Percentiles rank a stretch among this genome's conserved stretches.
Conservation (phyloP, 2,797 vertebrate species). For the Leuciscus waleckii region DNA sequence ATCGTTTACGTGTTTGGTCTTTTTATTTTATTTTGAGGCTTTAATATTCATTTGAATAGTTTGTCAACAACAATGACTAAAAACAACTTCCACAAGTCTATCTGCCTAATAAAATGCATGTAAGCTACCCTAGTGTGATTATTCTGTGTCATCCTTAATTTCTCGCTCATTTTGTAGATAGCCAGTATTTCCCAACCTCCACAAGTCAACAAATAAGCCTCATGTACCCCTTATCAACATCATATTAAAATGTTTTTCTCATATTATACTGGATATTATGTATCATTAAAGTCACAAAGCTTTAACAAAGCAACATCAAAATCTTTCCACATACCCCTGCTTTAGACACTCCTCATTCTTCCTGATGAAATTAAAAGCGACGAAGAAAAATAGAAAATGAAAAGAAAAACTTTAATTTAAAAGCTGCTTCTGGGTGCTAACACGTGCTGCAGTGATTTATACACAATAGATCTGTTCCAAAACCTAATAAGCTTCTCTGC, state of each 20-base stretch:
- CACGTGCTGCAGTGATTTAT: background rate
- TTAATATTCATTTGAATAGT: no score
- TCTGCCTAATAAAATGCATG: background rate
- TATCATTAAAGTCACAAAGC: no score
- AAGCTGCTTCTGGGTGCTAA: background rate
- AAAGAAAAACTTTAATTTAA: background rate
- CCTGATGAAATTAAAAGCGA: conserved; percentile 27
- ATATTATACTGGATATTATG: no score
- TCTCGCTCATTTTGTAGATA: background rate
- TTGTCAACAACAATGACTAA: no score
- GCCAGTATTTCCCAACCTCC: no score
- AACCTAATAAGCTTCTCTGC: background rate
- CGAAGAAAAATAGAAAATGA: background rate
- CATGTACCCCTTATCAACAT: no score
- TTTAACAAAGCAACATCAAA: background rate
- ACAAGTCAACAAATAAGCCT: background rate
- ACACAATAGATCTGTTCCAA: background rate
- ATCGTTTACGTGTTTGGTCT: no score
- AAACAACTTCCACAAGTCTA: no score
- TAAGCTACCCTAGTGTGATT: background rate
- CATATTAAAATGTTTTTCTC: no score
- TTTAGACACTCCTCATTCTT: conserved; percentile 35
- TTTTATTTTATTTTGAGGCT: no score
- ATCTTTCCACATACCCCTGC: background rate
- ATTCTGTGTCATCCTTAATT: background rate